Evolutionary conservation across 2,113 vertebrate species (phyloP), one percentile per base, ranked within the genome.

Genomic region (Amphiprion ocellaris): DNA sequence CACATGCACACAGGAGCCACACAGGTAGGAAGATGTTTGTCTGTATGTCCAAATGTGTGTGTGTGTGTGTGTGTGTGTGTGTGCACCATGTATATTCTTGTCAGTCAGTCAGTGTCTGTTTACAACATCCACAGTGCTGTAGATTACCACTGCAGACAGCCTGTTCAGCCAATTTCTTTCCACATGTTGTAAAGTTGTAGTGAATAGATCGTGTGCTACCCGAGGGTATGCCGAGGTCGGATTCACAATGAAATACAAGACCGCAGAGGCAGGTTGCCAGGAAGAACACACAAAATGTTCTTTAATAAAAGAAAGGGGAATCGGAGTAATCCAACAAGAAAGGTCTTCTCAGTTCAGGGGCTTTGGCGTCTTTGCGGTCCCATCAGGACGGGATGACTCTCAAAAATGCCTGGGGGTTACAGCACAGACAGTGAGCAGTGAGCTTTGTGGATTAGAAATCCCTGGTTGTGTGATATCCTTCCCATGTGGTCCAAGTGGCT

Each of bases 1-100:
- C 96, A 77, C 95, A 96, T 55, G 90, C 92, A 26, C 96, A 97
- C 94, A 94, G 96, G 86, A 97, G 94, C 90, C 96, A 97, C 93
- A 93, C 94, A 91, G 96, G 96, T 97, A 95, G 72, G 95, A 85
- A 10, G 30, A 67, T 50, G n/a, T 59, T n/a, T 80, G 61, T 61
- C 47, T 65, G 14, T 49, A 16, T 1, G 52, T 70, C 16, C 62
- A 19, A 52, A 12, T 60, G 15, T 66, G 10, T 30, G 9, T 67
- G 33, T 54, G 44, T 71, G 12, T 53, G 16, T 53, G 16, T 23
- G 30, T 19, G 50, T 30, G 28, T 30, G 28, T 30, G 30, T 33
- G 6, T 59, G 52, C 46, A 39, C 53, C 28, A 68, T 63, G 66
- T 39, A 79, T 70, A 46, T 53, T 81, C 50, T 54, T 65, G 47